Percentiles rank a stretch among this genome's conserved stretches.
phyloP scores from a whole-genome alignment of 2,113 vertebrate genomes.

The Campylomormyrus tamandua region DNA sequence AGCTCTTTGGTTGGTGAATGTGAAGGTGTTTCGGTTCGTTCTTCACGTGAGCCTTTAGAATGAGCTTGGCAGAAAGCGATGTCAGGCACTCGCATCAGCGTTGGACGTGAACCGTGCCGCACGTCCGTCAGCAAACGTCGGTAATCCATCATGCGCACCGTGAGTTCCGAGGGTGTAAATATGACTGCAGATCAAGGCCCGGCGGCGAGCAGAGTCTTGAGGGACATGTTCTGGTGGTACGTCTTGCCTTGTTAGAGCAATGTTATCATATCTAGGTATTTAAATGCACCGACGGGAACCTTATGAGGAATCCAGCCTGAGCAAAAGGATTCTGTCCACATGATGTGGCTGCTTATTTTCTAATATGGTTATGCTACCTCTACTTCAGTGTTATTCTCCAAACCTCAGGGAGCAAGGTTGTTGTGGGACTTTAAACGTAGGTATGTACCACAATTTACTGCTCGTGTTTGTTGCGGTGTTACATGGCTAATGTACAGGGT shows the following conservation, averaged over 20 bases:
- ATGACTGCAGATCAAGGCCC: neutral
- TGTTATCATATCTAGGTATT: neutral
- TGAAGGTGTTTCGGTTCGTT: neutral
- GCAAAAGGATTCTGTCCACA: neutral
- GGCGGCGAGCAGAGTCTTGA: neutral
- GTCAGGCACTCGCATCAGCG: neutral
- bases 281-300: neutral
- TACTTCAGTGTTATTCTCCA: conserved; percentile 69
- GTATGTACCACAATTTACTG: conserved; percentile 61
- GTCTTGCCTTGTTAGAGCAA: neutral
- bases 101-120: neutral
- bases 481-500: conserved; percentile 86
- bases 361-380: conserved; percentile 81
- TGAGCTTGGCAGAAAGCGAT: neutral
- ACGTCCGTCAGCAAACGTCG: neutral
- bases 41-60: neutral
- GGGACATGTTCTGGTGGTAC: neutral
- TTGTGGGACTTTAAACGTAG: neutral
- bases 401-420: conserved; percentile 75
- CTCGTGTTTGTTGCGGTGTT: conserved; percentile 50
- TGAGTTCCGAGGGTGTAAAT: neutral
- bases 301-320: neutral
- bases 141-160: neutral
- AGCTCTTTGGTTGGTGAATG: neutral
- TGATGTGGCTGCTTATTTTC: conserved; percentile 29